A percentile compares a stretch with the other conserved stretches of the same genome.
phyloP scores from a whole-genome alignment of 1,140 invertebrate species.

The Drosophila nigrodunni region DNA sequence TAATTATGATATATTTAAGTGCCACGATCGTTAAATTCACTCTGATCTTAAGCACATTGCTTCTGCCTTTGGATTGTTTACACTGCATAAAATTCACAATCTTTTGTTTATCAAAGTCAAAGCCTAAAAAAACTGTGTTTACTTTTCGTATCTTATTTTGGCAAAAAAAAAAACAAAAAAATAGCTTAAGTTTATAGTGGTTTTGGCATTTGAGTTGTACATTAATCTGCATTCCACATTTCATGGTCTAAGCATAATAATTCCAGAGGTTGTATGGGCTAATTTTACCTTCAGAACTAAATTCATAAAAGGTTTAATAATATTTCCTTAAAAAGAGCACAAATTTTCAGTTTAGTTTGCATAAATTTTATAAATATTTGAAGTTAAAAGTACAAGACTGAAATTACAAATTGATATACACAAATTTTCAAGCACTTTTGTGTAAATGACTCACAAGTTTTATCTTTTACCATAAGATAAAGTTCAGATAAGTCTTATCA shows the following conservation, averaged over 20 bases:
- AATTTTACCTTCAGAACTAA: too few species aligned
- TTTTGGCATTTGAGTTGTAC: neutral
- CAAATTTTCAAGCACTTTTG: too few species aligned
- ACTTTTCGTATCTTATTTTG: neutral
- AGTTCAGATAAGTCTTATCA: too few species aligned
- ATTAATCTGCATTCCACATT: constrained; percentile 8
- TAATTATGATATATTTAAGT: constrained; percentile 33
- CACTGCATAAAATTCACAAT: neutral
- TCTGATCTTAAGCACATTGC: constrained; percentile 37
- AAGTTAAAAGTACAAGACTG: too few species aligned
- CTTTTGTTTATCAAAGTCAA: constrained; percentile 25
- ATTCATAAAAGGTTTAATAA: too few species aligned
- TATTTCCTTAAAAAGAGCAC: too few species aligned
- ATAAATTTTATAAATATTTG: too few species aligned
- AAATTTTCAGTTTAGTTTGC: too few species aligned
- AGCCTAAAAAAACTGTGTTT: neutral
- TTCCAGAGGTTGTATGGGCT: neutral
- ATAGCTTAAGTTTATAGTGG: neutral
- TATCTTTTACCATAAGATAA: too few species aligned
- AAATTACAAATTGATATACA: too few species aligned
- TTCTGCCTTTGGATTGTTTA: constrained; percentile 23
- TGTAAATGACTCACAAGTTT: too few species aligned
- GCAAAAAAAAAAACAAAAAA: neutral
- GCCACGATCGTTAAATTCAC: constrained; percentile 5
- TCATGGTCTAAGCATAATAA: neutral